Percentiles rank a stretch among this genome's conserved stretches.
These are phyloP conservation scores for Drosophila rellima DNA, from an alignment of 2,888 invertebrate species.

Conservation along the genomic window DNA sequence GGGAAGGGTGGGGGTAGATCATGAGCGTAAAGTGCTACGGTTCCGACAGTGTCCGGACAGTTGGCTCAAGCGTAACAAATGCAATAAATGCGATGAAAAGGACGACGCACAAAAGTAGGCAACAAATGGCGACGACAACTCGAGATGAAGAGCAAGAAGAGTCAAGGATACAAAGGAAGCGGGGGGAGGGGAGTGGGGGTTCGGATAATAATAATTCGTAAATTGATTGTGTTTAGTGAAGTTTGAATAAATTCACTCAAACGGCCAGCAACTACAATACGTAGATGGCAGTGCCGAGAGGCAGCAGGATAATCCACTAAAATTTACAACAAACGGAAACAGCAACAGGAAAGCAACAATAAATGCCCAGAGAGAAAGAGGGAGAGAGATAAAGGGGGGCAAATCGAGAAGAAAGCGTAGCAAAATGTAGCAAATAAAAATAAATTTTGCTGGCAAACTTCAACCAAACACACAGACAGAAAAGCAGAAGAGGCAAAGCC, in stretches of 20 bases:
- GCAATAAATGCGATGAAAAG: constrained; percentile 77
- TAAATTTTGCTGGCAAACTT: constrained; percentile 65
- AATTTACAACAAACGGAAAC: constrained; percentile 83
- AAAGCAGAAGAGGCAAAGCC: constrained; percentile 12
- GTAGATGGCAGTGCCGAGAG: constrained; percentile 39
- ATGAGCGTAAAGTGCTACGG: constrained; percentile 72
- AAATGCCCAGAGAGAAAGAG: constrained; percentile 29
- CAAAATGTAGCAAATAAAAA: constrained; percentile 79
- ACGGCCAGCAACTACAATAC: constrained; percentile 26
- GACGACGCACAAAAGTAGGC: constrained; percentile 57
- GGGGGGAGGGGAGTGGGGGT: not conserved
- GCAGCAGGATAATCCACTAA: constrained; percentile 80
- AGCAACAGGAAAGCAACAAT: constrained; percentile 77
- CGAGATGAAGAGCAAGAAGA: constrained; percentile 23
- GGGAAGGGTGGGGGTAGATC: constrained; percentile 59
- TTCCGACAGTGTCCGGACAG: constrained; percentile 35
- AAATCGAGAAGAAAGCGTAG: constrained; percentile 27
- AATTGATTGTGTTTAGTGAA: constrained; percentile 83
- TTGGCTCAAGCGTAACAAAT: constrained; percentile 75
- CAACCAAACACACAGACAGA: constrained; percentile 8
- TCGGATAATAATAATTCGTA: constrained; percentile 80
- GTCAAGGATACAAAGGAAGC: not conserved
- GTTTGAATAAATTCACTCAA: constrained; percentile 80
- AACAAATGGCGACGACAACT: constrained; percentile 75
- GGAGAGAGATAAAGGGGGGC: not conserved